Conservation (phyloP, 2,113 vertebrate genomes). For the Tautogolabrus adspersus region DNA sequence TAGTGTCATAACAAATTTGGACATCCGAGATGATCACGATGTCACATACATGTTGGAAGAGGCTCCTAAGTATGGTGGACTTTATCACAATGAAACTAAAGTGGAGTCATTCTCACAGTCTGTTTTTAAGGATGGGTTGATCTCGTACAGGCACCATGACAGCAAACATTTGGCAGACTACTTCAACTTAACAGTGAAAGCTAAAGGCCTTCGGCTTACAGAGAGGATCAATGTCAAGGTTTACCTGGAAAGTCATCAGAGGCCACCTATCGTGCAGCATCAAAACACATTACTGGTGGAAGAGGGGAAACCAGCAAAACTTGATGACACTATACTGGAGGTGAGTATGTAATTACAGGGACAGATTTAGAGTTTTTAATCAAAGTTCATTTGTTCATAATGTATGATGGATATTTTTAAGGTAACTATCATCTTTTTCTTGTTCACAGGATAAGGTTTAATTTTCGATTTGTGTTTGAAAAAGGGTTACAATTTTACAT, state of each 20-base stretch:
- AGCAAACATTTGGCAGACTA: conserved; percentile 82
- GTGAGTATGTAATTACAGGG: conserved; percentile 71
- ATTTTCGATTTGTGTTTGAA: background rate
- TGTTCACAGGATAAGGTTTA: background rate
- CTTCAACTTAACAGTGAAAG: conserved; percentile 86
- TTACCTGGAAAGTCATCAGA: conserved; percentile 87
- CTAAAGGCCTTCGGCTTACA: conserved; percentile 76
- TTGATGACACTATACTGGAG: conserved; percentile 86
- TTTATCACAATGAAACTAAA: conserved; percentile 77
- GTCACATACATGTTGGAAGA: conserved; percentile 79
- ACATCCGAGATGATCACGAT: conserved; percentile 85
- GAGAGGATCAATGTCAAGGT: conserved; percentile 81
- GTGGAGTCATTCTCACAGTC: conserved; percentile 84
- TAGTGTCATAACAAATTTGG: conserved; percentile 88
- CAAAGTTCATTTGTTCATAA: background rate
- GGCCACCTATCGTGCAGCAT: conserved; percentile 80
- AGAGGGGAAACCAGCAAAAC: conserved; percentile 90
- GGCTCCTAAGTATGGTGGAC: conserved; percentile 83
- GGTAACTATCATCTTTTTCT: background rate
- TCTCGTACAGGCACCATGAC: conserved; percentile 86
- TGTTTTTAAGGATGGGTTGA: conserved; percentile 82
- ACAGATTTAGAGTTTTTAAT: background rate
- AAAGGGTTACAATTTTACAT: background rate
- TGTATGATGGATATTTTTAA: background rate
- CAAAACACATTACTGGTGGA: conserved; percentile 87